These are phyloP conservation scores for Gallinago paraguaiae DNA, from an alignment of 2,113 vertebrate species.

Conservation along the genomic window DNA sequence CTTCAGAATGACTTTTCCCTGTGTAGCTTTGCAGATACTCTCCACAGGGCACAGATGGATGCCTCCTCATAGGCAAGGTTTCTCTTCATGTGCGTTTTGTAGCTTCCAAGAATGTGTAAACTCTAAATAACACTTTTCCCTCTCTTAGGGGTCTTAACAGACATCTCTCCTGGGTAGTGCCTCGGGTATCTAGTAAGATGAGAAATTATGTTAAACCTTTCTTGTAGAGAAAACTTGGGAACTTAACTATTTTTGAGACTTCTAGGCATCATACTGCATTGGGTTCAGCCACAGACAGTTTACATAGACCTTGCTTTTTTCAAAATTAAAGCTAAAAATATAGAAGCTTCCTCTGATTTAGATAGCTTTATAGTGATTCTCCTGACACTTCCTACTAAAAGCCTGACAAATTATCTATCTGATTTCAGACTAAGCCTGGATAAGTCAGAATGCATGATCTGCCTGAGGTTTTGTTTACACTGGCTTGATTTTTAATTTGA, in stretches of 20 bases:
- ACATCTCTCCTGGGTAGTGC: background rate
- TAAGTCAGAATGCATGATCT: background rate
- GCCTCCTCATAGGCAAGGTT: background rate
- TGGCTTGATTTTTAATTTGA: background rate
- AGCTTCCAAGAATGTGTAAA: background rate
- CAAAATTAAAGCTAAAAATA: background rate
- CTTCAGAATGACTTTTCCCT: background rate
- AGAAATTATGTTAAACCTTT: background rate
- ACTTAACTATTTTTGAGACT: background rate
- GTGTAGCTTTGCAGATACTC: background rate
- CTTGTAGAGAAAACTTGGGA: background rate
- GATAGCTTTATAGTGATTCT: background rate
- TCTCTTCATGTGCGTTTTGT: background rate
- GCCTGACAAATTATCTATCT: background rate
- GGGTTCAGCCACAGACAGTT: background rate
- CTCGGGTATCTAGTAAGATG: background rate
- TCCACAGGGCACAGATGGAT: background rate
- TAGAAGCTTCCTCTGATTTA: background rate
- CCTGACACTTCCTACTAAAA: background rate
- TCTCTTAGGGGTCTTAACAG: background rate
- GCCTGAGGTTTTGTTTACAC: background rate
- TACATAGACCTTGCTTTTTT: background rate
- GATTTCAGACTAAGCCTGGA: background rate
- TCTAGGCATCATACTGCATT: background rate
- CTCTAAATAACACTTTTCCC: background rate